Conservation (phyloP, 2,113 vertebrate species). For the Pteruthius melanotis region DNA sequence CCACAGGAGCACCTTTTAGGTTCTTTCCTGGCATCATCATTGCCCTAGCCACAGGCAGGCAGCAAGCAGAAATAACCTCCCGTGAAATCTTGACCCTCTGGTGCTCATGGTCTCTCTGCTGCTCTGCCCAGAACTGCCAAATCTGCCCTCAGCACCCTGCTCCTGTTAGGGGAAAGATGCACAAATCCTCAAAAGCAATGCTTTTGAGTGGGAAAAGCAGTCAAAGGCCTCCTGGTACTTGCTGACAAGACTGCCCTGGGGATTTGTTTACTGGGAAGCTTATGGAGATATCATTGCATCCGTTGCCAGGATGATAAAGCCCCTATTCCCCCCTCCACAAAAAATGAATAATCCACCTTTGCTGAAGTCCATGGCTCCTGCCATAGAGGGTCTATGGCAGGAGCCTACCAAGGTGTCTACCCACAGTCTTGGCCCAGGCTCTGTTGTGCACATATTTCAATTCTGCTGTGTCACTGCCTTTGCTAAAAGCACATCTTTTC, state of each 20-base stretch:
- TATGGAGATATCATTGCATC: neutral
- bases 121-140: neutral
- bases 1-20: neutral
- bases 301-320: neutral
- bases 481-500: neutral
- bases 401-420: neutral
- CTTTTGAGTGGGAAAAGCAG: neutral
- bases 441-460: neutral
- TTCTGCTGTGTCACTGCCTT: neutral
- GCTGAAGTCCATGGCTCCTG: neutral
- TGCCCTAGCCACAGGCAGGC: fast-evolving
- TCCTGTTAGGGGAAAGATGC: neutral
- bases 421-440: neutral
- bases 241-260: neutral
- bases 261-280: neutral
- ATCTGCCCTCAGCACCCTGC: neutral
- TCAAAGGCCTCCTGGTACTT: neutral
- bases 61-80: neutral
- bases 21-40: neutral
- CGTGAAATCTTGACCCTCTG: neutral
- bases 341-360: neutral
- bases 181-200: neutral
- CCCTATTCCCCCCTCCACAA: neutral
- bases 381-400: neutral
- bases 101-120: fast-evolving